Base-by-base conservation (phyloP, 2,888 invertebrate genomes). In the Erebia epiphron region DNA sequence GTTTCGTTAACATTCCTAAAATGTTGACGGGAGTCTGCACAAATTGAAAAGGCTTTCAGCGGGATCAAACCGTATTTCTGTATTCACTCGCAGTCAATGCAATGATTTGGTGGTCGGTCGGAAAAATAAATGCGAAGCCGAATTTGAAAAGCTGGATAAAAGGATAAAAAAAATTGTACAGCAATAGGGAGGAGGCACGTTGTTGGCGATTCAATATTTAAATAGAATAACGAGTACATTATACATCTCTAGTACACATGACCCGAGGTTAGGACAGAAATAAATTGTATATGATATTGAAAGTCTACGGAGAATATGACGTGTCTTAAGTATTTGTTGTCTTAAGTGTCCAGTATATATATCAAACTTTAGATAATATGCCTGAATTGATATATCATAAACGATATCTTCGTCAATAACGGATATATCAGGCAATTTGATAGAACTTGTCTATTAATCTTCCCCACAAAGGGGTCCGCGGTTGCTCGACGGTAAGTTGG, bases 401-500 rank as follows among this genome's bases (percentile, higher is more conserved):
- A 41, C 50, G 46, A 64, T 69, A 64, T 16, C 18, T 58, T 58
- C 52, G 50, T 58, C 64, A 58, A 65, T 69, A 43, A 69, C 43
- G 57, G 43, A 57, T 65, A 60, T 67, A 56, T 67, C 49, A 18
- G 49, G 50, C 63, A 64, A 49, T 61, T 70, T 69, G 73, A 73
- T 71, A 67, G 70, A 49, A 26, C n/a, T 41, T 66, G 67, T 56
- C 56, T 71, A 74, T 73, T 74, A 74, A 74, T 72, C 74, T 71
- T 54, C 66, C 35, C 57, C 52, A 67, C 63, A 70, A 68, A 70
- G 71, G 64, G 61, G 26, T n/a, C 41, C 16, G 72, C 35, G 54
- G 67, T 57, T 52, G 63, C 61, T 18, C 61, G 64, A 50, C 41
- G 77, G 75, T 78, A 82, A 80, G 79, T 81, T 77, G 74, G 76